phyloP scores from a whole-genome alignment of 2,888 invertebrate species.

The Imbricaverruca yamaguchii region DNA sequence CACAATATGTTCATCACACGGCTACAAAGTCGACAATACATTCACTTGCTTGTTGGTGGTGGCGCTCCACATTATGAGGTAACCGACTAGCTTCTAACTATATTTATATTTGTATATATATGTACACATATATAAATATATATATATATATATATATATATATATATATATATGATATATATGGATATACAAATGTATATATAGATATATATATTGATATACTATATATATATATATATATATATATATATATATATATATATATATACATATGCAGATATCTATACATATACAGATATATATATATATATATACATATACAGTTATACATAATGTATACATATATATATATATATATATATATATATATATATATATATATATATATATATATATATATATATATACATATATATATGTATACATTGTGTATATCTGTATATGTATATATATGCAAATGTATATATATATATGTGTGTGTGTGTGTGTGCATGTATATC shows the following conservation, averaged over 20 bases:
- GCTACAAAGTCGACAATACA: too few species aligned
- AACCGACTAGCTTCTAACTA: too few species aligned
- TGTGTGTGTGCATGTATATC: too few species aligned
- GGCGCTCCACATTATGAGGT: too few species aligned
- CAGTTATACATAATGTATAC: too few species aligned
- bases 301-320: background rate
- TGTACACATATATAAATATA: too few species aligned
- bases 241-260: background rate
- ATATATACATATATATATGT: constrained; percentile 7
- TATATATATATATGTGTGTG: too few species aligned
- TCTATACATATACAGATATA: background rate
- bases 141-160: too few species aligned
- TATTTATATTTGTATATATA: too few species aligned
- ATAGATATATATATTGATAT: background rate
- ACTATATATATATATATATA: background rate
- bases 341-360: background rate
- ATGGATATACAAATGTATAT: background rate
- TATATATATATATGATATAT: too few species aligned
- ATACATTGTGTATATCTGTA: background rate
- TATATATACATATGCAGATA: constrained; percentile 3
- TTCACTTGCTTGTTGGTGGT: too few species aligned
- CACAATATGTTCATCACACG: too few species aligned
- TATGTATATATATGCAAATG: background rate
- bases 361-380: background rate
- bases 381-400: background rate